Evolutionary conservation across 2,113 vertebrate genomes (phyloP).

Genomic region (Phrynosoma blainvillii): DNA sequence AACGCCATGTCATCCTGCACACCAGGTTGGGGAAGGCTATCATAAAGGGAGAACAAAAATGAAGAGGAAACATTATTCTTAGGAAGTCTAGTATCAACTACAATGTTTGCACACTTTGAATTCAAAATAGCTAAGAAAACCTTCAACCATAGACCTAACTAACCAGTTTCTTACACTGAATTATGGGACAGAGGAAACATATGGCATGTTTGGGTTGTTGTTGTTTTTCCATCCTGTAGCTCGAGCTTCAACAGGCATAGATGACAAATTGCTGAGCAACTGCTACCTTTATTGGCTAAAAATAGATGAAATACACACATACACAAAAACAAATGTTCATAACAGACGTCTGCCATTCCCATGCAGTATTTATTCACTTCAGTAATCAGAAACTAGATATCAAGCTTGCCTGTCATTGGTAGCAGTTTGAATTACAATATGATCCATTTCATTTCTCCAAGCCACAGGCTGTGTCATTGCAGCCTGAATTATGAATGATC

Average conservation of each 20-base stretch:
- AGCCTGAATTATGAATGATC: conserved; percentile 12
- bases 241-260: conserved; percentile 52
- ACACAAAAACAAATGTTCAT: conserved; percentile 6
- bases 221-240: conserved; percentile 33
- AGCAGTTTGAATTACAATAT: conserved; percentile 27
- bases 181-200: background rate
- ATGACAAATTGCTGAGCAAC: conserved; percentile 32
- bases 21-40: background rate
- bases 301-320: conserved; percentile 13
- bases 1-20: background rate
- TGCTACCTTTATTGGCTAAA: conserved; percentile 50
- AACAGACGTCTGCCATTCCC: conserved; percentile 12
- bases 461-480: background rate
- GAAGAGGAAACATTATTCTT: background rate
- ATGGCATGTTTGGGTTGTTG: background rate
- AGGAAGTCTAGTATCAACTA: background rate
- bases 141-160: background rate
- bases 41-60: background rate
- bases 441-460: background rate
- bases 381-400: conserved; percentile 22
- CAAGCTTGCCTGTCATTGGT: conserved; percentile 27
- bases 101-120: background rate
- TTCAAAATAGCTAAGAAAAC: background rate
- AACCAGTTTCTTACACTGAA: conserved; percentile 20
- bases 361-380: conserved; percentile 28